phyloP scores from a whole-genome alignment of 2,797 vertebrate species.

The Pelodytes ibericus region DNA sequence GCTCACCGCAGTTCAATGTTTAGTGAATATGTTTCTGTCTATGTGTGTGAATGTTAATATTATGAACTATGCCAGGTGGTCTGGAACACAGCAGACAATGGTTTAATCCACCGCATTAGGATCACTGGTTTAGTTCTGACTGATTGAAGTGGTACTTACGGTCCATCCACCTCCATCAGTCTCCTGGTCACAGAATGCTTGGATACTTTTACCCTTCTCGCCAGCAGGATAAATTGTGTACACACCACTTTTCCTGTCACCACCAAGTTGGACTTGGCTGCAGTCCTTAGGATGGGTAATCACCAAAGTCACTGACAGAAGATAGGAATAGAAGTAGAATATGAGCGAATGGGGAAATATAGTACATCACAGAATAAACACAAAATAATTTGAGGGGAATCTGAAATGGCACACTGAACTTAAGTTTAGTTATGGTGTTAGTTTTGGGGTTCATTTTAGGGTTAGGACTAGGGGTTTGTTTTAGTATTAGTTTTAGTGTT shows the following conservation, averaged over 20 bases:
- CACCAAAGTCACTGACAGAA: slow-evolving; percentile 68
- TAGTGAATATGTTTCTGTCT: too few species aligned
- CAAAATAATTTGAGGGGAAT: neutral
- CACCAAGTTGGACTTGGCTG: slow-evolving; percentile 79
- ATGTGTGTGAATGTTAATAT: too few species aligned
- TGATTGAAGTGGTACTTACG: slow-evolving; percentile 72
- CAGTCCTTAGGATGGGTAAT: slow-evolving; percentile 82
- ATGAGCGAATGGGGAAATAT: neutral
- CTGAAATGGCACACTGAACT: neutral
- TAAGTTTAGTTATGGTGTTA: too few species aligned
- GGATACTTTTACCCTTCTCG: slow-evolving; percentile 69
- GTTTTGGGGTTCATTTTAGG: too few species aligned
- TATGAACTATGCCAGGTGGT: too few species aligned
- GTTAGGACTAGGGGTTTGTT: too few species aligned
- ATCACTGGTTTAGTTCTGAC: too few species aligned
- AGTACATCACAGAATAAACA: neutral
- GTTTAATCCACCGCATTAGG: too few species aligned
- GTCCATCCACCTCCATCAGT: slow-evolving; percentile 86
- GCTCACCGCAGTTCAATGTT: too few species aligned
- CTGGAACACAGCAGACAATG: too few species aligned
- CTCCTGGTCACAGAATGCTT: slow-evolving; percentile 87
- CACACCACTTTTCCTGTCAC: slow-evolving; percentile 71
- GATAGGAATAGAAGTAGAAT: neutral
- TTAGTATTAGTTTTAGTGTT: too few species aligned
- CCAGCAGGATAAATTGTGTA: slow-evolving; percentile 79